These are phyloP conservation scores for Turritopsis dohrnii DNA, from an alignment of 30 jellyfish, hydroid and myxozoan species.

Conservation along the genomic window DNA sequence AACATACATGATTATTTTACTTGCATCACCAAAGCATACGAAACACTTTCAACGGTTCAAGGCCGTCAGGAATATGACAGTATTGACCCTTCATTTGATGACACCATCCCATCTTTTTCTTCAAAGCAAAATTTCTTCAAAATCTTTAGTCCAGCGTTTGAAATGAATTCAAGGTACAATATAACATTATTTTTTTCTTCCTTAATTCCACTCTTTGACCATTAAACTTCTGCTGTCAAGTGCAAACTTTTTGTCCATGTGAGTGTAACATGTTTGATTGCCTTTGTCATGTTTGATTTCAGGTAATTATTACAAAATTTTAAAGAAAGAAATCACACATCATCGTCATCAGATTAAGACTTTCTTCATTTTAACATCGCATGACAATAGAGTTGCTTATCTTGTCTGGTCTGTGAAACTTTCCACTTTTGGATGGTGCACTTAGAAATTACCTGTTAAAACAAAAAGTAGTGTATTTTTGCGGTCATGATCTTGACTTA, in stretches of 20 bases:
- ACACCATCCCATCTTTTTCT: constrained; percentile 53
- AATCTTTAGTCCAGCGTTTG: constrained; percentile 39
- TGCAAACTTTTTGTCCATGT: not conserved
- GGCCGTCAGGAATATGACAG: constrained; percentile 92
- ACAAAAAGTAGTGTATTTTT: too few relatives aligned
- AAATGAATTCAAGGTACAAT: constrained; percentile 68
- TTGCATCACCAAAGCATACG: constrained; percentile 89
- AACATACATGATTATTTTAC: constrained; percentile 88
- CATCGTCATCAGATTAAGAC: too few relatives aligned
- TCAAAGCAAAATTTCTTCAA: constrained; percentile 79
- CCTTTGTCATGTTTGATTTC: too few relatives aligned
- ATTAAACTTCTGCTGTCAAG: not conserved
- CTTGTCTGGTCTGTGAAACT: too few relatives aligned
- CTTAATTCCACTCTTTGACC: not conserved
- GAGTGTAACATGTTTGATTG: too few relatives aligned
- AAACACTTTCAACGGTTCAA: constrained; percentile 49
- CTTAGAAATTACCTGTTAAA: too few relatives aligned
- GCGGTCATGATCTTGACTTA: not conserved
- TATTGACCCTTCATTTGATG: constrained; percentile 71
- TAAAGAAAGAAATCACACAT: too few relatives aligned
- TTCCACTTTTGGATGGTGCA: too few relatives aligned
- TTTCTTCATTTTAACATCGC: too few relatives aligned
- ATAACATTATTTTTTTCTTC: not conserved
- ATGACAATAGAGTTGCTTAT: too few relatives aligned
- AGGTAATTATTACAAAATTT: too few relatives aligned